Evolutionary conservation across 2,888 invertebrate genomes (phyloP).

Genomic region (Aquatica leii): DNA sequence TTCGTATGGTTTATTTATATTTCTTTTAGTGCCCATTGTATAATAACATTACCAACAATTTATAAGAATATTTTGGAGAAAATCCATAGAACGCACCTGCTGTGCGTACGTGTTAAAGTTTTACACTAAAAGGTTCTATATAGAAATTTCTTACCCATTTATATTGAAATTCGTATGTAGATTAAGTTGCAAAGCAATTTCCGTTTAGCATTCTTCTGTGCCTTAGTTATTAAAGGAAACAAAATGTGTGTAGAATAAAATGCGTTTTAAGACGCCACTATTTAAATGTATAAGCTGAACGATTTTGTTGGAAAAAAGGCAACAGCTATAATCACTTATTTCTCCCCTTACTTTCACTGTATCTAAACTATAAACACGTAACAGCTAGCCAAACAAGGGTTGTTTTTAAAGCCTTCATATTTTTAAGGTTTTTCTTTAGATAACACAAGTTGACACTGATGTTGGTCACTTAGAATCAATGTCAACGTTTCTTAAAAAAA

Average conservation of each 20-base stretch:
- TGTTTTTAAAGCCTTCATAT: conserved; percentile 28
- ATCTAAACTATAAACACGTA: conserved; percentile 31
- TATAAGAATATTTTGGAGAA: conserved; percentile 12
- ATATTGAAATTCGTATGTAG: conserved; percentile 24
- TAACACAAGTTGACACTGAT: conserved; percentile 27
- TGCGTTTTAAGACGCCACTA: background rate
- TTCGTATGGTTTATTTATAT: no score
- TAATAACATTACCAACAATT: background rate
- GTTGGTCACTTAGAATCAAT: conserved; percentile 28
- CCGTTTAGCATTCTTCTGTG: background rate
- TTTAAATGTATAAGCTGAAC: no score
- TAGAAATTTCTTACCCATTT: conserved; percentile 25
- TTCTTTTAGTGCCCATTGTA: no score
- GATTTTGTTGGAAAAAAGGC: background rate
- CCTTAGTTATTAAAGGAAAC: background rate
- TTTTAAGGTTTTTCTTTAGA: conserved; percentile 25
- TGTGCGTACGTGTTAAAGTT: conserved; percentile 27
- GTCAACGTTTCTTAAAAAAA: conserved; percentile 17
- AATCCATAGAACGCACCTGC: conserved; percentile 29
- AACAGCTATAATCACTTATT: conserved; percentile 19
- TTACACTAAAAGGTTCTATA: conserved; percentile 24
- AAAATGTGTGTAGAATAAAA: background rate
- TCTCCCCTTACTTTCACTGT: conserved; percentile 20
- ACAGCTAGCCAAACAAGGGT: conserved; percentile 26
- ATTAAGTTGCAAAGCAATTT: conserved; percentile 6